Evolutionary conservation across 2,113 vertebrate genomes (phyloP).

Genomic region (Periophthalmodon schlosseri): DNA sequence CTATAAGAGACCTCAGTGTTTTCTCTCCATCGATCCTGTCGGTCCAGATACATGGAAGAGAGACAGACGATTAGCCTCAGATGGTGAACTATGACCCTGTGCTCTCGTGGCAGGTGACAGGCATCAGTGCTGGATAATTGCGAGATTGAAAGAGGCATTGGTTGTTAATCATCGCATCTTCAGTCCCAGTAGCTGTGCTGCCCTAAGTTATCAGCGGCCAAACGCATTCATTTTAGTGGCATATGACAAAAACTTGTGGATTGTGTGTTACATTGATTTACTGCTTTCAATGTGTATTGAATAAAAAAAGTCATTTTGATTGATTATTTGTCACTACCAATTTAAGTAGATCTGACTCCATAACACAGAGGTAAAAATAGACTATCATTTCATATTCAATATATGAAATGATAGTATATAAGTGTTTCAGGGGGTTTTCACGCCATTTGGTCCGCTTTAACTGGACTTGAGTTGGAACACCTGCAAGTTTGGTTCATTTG

Average conservation of each 20-base stretch:
- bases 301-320: background rate
- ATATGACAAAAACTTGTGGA: background rate
- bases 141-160: constrained; percentile 51
- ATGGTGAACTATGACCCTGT: constrained; percentile 65
- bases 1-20: constrained; percentile 77
- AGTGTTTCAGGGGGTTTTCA: no score
- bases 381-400: no score
- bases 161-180: constrained; percentile 49
- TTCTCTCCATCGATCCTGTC: constrained; percentile 75
- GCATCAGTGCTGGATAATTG: constrained; percentile 70
- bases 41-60: constrained; percentile 66
- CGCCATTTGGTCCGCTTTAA: no score
- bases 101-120: constrained; percentile 70
- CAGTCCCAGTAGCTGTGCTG: background rate
- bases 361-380: no score
- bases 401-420: no score
- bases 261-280: background rate
- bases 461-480: no score
- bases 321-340: background rate
- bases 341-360: background rate
- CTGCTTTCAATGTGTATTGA: background rate
- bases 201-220: background rate
- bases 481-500: no score
- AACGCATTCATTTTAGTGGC: background rate
- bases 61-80: constrained; percentile 66